Conservation (phyloP, 2,113 vertebrate genomes). For the Mus musculus region GRCm39 chr7:90161501-90162000, state of each 20-base stretch:
- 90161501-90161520: not conserved
- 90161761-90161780: constrained; percentile 51
- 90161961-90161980: not conserved
- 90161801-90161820: not conserved
- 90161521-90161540: not conserved
- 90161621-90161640: constrained; percentile 9
- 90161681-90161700: constrained; percentile 90
- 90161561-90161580: constrained; percentile 28
- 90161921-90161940: not conserved
- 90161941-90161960: not conserved
- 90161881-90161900: constrained; percentile 39
- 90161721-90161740: not conserved
- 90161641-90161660: constrained; percentile 30
- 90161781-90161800: not conserved
- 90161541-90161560: not conserved
- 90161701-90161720: constrained; percentile 85
- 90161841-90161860: not conserved
- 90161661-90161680: constrained; percentile 59
- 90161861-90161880: constrained; percentile 54
- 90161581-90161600: not conserved
- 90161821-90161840: not conserved
- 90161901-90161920: not conserved
- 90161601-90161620: constrained; percentile 36
- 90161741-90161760: constrained; percentile 57
- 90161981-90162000: constrained; percentile 1